A percentile compares a stretch with the other conserved stretches of the same genome.
These are phyloP conservation scores for Ranitomeya variabilis DNA, from an alignment of 2,113 vertebrate species.

Conservation along the genomic window DNA sequence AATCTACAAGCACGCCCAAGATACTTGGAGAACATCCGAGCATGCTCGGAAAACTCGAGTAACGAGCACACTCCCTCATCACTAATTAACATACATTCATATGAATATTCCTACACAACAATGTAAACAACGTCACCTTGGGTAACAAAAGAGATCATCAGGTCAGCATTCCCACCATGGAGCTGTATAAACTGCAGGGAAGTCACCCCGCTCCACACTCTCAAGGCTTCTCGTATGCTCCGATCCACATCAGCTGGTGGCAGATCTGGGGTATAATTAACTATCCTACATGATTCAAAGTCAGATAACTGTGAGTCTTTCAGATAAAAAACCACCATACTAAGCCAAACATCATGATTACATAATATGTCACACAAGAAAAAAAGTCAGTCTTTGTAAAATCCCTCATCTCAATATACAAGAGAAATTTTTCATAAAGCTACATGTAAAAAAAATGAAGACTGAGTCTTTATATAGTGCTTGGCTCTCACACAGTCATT, in stretches of 20 bases:
- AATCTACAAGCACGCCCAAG: too few relatives aligned
- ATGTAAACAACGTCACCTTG: not conserved
- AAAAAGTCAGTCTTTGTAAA: not conserved
- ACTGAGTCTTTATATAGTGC: too few relatives aligned
- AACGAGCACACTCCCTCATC: too few relatives aligned
- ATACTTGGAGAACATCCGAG: too few relatives aligned
- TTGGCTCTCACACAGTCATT: too few relatives aligned
- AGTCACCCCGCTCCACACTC: slow-evolving; percentile 24
- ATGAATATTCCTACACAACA: not conserved
- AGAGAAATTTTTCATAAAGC: too few relatives aligned
- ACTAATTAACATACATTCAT: not conserved
- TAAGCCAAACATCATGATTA: not conserved
- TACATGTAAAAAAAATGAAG: too few relatives aligned
- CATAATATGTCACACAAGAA: not conserved
- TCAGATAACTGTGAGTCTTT: not conserved
- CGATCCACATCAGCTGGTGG: slow-evolving; percentile 35
- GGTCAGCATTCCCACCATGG: not conserved
- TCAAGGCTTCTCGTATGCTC: not conserved
- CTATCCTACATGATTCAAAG: slow-evolving; percentile 45
- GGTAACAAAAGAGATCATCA: slow-evolving; percentile 20
- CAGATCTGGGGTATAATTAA: slow-evolving; percentile 57
- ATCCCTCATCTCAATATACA: not conserved
- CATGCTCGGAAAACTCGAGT: too few relatives aligned
- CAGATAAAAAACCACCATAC: too few relatives aligned
- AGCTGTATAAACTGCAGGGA: slow-evolving; percentile 51